Evolutionary conservation across 2,113 vertebrate species (phyloP).

Genomic region (Uropsilus gracilis): DNA sequence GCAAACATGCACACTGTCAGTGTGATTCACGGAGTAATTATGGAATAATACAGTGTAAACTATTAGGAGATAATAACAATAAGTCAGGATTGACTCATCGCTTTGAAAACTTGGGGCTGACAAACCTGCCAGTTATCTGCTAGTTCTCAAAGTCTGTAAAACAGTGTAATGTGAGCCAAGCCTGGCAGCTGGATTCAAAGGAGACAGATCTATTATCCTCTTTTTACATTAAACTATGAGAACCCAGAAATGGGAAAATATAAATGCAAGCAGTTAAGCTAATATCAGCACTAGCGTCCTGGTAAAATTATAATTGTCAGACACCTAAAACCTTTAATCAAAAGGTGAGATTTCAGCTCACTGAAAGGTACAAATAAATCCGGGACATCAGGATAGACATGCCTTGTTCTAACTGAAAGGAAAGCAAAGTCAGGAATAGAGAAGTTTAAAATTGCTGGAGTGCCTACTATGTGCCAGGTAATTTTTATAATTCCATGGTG

Average conservation of each 20-base stretch:
- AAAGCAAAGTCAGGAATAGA: neutral
- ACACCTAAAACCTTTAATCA: neutral
- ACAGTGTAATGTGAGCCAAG: conserved; percentile 32
- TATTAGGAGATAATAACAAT: conserved; percentile 78
- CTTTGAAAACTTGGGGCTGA: conserved; percentile 68
- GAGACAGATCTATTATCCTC: conserved; percentile 36
- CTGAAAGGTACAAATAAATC: neutral
- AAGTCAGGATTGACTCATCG: conserved; percentile 69
- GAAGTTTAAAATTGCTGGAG: neutral
- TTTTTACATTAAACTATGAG: conserved; percentile 46
- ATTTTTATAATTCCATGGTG: neutral
- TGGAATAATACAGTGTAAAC: conserved; percentile 73
- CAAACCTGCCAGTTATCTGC: conserved; percentile 49
- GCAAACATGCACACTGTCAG: conserved; percentile 70
- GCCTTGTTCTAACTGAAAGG: neutral
- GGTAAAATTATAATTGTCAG: conserved; percentile 32
- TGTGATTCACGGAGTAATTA: conserved; percentile 80
- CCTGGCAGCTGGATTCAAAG: conserved; percentile 63
- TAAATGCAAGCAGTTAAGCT: conserved; percentile 47
- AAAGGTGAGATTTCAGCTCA: conserved; percentile 5
- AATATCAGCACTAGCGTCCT: neutral
- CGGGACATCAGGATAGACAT: neutral
- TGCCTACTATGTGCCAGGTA: neutral
- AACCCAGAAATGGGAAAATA: conserved; percentile 9
- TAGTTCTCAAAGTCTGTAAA: conserved; percentile 48